Evolutionary conservation across 2,113 vertebrate species (phyloP).

Genomic region (Xenopus laevis): DNA sequence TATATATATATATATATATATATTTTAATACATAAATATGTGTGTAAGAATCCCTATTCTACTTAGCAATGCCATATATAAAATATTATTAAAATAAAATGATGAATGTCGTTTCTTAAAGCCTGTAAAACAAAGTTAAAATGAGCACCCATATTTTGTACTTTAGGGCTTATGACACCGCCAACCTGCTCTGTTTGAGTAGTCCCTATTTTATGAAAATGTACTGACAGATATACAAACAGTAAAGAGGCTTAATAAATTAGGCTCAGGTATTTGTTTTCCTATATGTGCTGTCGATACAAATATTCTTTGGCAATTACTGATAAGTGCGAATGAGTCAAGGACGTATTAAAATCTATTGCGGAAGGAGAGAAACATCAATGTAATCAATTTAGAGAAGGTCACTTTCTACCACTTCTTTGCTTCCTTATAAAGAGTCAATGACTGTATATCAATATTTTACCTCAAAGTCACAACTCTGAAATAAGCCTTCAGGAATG

Average conservation of each 20-base stretch:
- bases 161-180: too few species aligned
- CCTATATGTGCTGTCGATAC: slow-evolving; percentile 27
- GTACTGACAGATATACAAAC: not conserved
- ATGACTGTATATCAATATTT: slow-evolving; percentile 17
- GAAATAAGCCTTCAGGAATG: not conserved
- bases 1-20: too few species aligned
- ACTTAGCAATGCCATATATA: too few species aligned
- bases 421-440: slow-evolving; percentile 32
- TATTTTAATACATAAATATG: too few species aligned
- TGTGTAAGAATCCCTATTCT: too few species aligned
- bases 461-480: slow-evolving; percentile 5
- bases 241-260: slow-evolving; percentile 29
- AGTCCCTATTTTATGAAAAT: too few species aligned
- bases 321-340: slow-evolving; percentile 40
- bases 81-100: too few species aligned
- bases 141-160: too few species aligned
- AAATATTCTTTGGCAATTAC: slow-evolving; percentile 36
- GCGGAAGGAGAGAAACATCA: slow-evolving; percentile 26
- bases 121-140: too few species aligned
- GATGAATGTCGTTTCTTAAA: too few species aligned
- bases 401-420: slow-evolving; percentile 36
- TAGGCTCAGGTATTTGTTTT: slow-evolving; percentile 21
- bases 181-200: too few species aligned
- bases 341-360: slow-evolving; percentile 36
- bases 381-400: slow-evolving; percentile 38